Percentiles rank a stretch among this genome's conserved stretches.
phyloP scores from a whole-genome alignment of 2,113 vertebrate species.

The Plotosus lineatus region DNA sequence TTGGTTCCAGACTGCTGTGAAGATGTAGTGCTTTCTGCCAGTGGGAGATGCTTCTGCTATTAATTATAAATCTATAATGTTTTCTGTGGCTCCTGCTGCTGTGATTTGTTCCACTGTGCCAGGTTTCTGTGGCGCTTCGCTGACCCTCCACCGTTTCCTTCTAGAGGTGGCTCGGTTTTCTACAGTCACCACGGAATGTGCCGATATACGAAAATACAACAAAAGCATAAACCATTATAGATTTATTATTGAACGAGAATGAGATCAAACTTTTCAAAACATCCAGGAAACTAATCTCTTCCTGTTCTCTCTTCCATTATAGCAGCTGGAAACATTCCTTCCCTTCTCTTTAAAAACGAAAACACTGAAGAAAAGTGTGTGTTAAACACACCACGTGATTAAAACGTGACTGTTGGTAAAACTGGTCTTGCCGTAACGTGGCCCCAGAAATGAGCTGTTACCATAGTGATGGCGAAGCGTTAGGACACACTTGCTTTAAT shows the following conservation, averaged over 20 bases:
- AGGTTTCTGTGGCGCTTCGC: neutral
- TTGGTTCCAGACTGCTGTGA: conserved; percentile 10
- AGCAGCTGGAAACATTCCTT: neutral
- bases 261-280: neutral
- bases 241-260: neutral
- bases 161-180: neutral
- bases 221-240: too few relatives aligned
- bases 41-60: conserved; percentile 28
- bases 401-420: too few relatives aligned
- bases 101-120: neutral
- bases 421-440: neutral
- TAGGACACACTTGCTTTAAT: neutral
- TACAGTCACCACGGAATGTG: neutral
- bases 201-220: neutral
- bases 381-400: too few relatives aligned
- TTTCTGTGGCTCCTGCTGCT: neutral
- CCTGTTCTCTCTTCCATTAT: neutral
- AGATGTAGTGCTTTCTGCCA: conserved; percentile 31
- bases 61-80: conserved; percentile 22
- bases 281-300: neutral
- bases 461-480: neutral
- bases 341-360: too few relatives aligned
- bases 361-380: conserved; percentile 8
- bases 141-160: conserved; percentile 1
- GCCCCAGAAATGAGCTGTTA: neutral